Base-by-base conservation (phyloP, 2,888 invertebrate species). In the Antheraea assamensis region DNA sequence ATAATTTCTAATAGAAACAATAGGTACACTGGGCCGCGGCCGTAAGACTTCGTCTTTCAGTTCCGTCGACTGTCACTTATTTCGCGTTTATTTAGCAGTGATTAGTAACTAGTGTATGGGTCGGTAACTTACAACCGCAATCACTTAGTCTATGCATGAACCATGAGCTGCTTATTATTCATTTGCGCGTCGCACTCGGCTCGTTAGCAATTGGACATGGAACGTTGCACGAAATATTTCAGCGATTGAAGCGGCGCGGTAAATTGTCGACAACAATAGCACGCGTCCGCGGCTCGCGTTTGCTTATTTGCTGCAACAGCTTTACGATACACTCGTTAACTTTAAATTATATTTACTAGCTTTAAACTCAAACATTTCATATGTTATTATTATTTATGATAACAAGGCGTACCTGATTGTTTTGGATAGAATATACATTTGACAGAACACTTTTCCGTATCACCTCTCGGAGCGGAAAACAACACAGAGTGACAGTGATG, bases 181-280 rank as follows among this genome's bases (percentile, higher is more conserved):
- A 94, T 94, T 92, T 93, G 92, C 88, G 87, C 90, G 92, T 92
- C 91, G 91, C 92, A 90, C 87, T 90, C 89, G 91, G 88, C 94
- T 94, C 93, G 94, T 94, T 94, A 94, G 92, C 94, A 92, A 94
- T 94, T 94, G 93, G 94, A 92, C 92, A 94, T 93, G 94, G 88
- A 68, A 90, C 90, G 92, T 92, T 91, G 92, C 92, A 92, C 94
- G 89, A 94, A 94, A 94, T 94, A 94, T 94, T 94, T 94, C 92
- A 94, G 92, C 93, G 92, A 94, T 94, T 93, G 94, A 93, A 88
- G 88, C 91, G 92, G 91, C 91, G 92, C 91, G 92, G 92, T 94
- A 94, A 94, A 94, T 94, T 94, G 94, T 91, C 78, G 82, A 80
- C 92, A 90, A 94, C 94, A 94, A 94, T 94, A 90, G 90, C 86